Conservation (phyloP, 2,797 vertebrate species). For the Anabas testudineus region DNA sequence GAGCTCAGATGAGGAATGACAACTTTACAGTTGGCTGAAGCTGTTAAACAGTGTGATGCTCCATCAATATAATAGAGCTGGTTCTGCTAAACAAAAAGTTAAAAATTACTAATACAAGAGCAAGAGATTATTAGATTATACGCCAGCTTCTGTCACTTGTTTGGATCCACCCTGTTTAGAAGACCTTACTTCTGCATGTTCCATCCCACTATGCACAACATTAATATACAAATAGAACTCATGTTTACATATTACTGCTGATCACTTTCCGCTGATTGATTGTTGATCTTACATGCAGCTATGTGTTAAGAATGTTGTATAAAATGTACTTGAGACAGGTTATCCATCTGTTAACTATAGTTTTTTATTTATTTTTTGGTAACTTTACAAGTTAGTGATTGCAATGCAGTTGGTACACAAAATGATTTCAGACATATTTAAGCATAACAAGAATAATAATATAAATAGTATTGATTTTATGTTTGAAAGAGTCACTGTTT, state of each 20-base stretch:
- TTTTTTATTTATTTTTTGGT: too few species aligned
- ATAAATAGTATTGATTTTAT: slow-evolving; percentile 37
- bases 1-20: slow-evolving; percentile 63
- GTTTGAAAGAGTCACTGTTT: slow-evolving; percentile 45
- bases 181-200: slow-evolving; percentile 28
- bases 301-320: neutral
- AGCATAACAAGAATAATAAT: too few species aligned
- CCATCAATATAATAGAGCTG: slow-evolving; percentile 38
- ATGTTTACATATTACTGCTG: slow-evolving; percentile 25
- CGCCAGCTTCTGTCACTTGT: slow-evolving; percentile 35
- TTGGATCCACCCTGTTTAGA: slow-evolving; percentile 34
- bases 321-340: too few species aligned
- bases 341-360: too few species aligned
- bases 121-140: slow-evolving; percentile 35
- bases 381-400: too few species aligned
- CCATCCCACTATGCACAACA: slow-evolving; percentile 18
- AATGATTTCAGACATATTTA: too few species aligned
- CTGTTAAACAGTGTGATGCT: slow-evolving; percentile 58
- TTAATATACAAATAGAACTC: slow-evolving; percentile 29
- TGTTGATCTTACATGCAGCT: neutral
- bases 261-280: neutral
- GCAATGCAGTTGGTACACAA: too few species aligned
- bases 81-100: slow-evolving; percentile 46
- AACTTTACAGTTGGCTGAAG: slow-evolving; percentile 58
- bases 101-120: slow-evolving; percentile 34